Evolutionary conservation across 2,113 vertebrate genomes (phyloP).

Genomic region (Leucosticte australis): DNA sequence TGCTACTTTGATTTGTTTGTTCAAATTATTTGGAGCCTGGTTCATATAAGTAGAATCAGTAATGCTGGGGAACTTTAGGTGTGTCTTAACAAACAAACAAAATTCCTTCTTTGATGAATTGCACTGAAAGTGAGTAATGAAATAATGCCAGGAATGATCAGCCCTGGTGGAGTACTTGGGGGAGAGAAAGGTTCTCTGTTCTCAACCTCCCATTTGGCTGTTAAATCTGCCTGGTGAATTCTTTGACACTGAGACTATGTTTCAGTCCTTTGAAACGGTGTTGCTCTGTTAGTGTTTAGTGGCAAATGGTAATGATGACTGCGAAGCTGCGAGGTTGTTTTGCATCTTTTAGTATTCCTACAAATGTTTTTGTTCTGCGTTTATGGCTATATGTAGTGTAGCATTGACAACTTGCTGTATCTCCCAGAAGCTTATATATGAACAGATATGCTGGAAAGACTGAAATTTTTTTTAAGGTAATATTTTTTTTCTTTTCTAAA

Average conservation of each 20-base stretch:
- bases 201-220: fast-evolving
- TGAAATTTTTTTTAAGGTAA: background rate
- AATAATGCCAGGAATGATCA: background rate
- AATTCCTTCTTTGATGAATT: background rate
- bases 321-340: background rate
- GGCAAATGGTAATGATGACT: fast-evolving
- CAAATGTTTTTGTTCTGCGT: background rate
- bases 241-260: background rate
- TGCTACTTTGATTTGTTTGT: background rate
- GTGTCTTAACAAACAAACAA: background rate
- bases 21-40: background rate
- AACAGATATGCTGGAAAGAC: background rate
- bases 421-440: background rate
- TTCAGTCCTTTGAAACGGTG: background rate
- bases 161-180: background rate
- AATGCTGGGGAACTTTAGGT: background rate
- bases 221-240: background rate
- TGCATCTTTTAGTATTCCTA: background rate
- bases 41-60: background rate
- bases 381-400: background rate
- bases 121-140: background rate
- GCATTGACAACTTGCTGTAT: background rate
- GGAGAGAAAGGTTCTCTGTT: background rate
- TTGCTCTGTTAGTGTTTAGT: background rate
- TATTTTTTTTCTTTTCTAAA: background rate